Base-by-base conservation (phyloP, 1,140 invertebrate species). In the Drosophila hydei region DNA sequence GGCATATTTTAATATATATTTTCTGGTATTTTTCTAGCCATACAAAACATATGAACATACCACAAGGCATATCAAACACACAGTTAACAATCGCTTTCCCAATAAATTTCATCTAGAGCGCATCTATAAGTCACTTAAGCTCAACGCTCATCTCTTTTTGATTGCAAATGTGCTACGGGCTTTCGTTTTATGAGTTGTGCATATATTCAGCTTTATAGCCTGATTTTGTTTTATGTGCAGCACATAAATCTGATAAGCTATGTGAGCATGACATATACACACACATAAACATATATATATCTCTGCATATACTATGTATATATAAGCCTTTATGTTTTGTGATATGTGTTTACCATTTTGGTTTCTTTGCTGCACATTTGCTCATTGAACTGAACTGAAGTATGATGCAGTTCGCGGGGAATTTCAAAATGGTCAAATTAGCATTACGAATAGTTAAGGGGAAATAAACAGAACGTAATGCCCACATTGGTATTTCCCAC, bases 401-500 rank as follows among this genome's bases (percentile, higher is more conserved):
- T 8, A n/a, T 54, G 18, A 42, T 56, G 42, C 30, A 56, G 30
- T 50, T 40, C 7, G 42, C 23, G 36, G 19, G 16, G 27, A 52
- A 48, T 54, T 62, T 16, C 12, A 9, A 64, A 71, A 64, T 64
- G 40, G 30, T 18, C 36, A 70, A 85, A 85, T 84, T 85, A 85
- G 80, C 64, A 68, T 51, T 40, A 58, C 64, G 58, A 80, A 73
- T 65, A 50, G 56, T 60, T 59, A 43, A 25, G 50, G 12, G 21
- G 38, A 27, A 64, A 56, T 40, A 23, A 21, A 50, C 43, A 40
- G 18, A 40, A 67, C 14, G 16, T 4, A 36, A 48, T 30, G 30
- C 50, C 50, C 79, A 83, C 56, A 78, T 78, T 78, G 79, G 59
- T 45, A 58, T 75, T 87, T 87, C 77, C 77, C 81, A 80, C 80